Evolutionary conservation across 1,140 invertebrate species (phyloP).

Genomic region (Leucophenga varia): DNA sequence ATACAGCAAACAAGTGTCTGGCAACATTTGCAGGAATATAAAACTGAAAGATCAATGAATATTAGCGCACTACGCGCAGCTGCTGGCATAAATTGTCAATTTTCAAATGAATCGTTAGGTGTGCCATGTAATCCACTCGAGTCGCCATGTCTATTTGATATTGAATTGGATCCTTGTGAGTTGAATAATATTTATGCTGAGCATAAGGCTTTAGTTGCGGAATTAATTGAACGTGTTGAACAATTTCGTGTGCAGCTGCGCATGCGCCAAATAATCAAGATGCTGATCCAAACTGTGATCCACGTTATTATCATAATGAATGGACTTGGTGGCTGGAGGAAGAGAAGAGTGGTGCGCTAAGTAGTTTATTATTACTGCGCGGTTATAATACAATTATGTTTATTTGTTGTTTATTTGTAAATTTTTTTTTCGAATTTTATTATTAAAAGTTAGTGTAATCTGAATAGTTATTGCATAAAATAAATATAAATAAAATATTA

Average conservation of each 20-base stretch:
- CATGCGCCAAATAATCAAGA: slow-evolving; percentile 33
- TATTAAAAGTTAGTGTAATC: no score
- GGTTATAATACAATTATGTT: no score
- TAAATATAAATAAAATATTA: no score
- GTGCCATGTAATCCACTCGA: slow-evolving; percentile 50
- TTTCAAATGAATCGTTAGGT: background rate
- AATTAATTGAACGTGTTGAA: slow-evolving; percentile 23
- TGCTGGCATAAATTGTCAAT: slow-evolving; percentile 55
- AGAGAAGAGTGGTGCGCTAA: background rate
- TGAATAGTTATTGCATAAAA: no score
- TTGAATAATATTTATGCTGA: slow-evolving; percentile 65
- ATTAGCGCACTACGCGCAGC: slow-evolving; percentile 51
- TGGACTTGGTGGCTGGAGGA: slow-evolving; percentile 50
- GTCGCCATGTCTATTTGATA: slow-evolving; percentile 72
- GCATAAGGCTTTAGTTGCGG: slow-evolving; percentile 19
- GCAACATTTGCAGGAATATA: slow-evolving; percentile 37
- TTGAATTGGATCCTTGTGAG: slow-evolving; percentile 79
- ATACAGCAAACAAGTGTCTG: slow-evolving; percentile 57
- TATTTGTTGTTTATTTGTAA: no score
- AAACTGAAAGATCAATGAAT: slow-evolving; percentile 7
- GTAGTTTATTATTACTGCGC: no score
- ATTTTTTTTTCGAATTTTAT: no score
- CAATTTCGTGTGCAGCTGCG: slow-evolving; percentile 23
- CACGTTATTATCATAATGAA: slow-evolving; percentile 26
- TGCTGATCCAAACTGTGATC: slow-evolving; percentile 26